Evolutionary conservation across 1,140 invertebrate species (phyloP).

Genomic region (Drosophila tropicalis): DNA sequence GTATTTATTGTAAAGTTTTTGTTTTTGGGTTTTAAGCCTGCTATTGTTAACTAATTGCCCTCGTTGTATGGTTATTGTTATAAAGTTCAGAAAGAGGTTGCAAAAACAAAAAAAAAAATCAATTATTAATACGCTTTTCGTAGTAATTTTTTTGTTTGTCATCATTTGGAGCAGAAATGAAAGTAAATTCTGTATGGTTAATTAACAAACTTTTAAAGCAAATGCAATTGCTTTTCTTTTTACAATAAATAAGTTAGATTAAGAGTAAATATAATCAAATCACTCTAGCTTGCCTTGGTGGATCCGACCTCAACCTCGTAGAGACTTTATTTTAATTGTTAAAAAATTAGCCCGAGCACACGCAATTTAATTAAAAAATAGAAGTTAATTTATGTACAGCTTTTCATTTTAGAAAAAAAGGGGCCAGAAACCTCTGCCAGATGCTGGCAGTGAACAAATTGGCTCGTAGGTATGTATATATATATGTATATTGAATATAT

Average conservation of each 20-base stretch:
- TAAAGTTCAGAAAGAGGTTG: background rate
- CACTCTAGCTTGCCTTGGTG: background rate
- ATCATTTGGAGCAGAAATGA: slow-evolving; percentile 10
- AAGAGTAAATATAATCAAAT: background rate
- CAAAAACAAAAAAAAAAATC: background rate
- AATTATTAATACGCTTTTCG: background rate
- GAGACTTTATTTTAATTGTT: slow-evolving; percentile 38
- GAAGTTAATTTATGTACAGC: slow-evolving; percentile 28
- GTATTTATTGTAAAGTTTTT: slow-evolving; percentile 10
- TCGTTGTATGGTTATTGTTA: slow-evolving; percentile 31
- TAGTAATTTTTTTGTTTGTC: slow-evolving; percentile 9
- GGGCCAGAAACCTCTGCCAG: slow-evolving; percentile 29
- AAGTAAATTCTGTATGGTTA: background rate
- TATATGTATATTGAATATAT: slow-evolving; percentile 77
- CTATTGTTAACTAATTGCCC: slow-evolving; percentile 71
- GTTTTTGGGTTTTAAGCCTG: slow-evolving; percentile 2
- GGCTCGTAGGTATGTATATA: slow-evolving; percentile 47
- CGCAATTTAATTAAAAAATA: slow-evolving; percentile 52
- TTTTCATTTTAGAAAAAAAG: slow-evolving; percentile 45
- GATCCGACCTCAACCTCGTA: background rate
- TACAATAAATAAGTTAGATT: slow-evolving; percentile 1
- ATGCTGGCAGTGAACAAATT: slow-evolving; percentile 68
- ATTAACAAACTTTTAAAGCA: slow-evolving; percentile 9
- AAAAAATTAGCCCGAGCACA: slow-evolving; percentile 28
- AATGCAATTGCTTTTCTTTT: background rate